phyloP scores from a whole-genome alignment of 1,140 invertebrate species.

The Phocides pigmalion region DNA sequence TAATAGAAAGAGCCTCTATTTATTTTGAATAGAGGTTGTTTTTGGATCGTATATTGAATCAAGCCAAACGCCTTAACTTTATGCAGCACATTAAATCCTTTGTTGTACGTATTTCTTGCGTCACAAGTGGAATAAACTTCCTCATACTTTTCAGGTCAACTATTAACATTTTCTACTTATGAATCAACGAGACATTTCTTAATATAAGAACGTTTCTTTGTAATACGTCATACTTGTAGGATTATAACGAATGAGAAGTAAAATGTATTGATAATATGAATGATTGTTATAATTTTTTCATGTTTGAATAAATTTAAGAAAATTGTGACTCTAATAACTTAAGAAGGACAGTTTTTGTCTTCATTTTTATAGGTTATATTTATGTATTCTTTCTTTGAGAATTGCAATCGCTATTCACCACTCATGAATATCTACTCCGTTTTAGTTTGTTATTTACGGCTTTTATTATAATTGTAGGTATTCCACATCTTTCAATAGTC shows the following conservation, averaged over 20 bases:
- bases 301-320: background rate
- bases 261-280: background rate
- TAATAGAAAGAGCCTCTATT: no score
- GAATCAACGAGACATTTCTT: slow-evolving; percentile 21
- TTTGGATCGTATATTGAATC: slow-evolving; percentile 5
- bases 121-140: slow-evolving; percentile 25
- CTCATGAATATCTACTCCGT: no score
- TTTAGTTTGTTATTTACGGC: no score
- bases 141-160: slow-evolving; percentile 34
- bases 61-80: slow-evolving; percentile 6
- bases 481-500: no score
- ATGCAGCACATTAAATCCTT: slow-evolving; percentile 28
- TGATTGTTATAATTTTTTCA: background rate
- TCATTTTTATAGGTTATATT: no score
- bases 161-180: slow-evolving; percentile 24
- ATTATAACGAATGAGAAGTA: background rate
- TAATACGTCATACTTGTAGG: background rate
- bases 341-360: no score
- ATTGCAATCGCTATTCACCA: no score
- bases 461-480: no score
- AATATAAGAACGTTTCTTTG: background rate
- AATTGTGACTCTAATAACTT: no score
- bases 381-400: no score
- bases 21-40: background rate
- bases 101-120: slow-evolving; percentile 22